phyloP scores from a whole-genome alignment of 30 jellyfish, hydroid and myxozoan genomes.

The Turritopsis rubra region DNA sequence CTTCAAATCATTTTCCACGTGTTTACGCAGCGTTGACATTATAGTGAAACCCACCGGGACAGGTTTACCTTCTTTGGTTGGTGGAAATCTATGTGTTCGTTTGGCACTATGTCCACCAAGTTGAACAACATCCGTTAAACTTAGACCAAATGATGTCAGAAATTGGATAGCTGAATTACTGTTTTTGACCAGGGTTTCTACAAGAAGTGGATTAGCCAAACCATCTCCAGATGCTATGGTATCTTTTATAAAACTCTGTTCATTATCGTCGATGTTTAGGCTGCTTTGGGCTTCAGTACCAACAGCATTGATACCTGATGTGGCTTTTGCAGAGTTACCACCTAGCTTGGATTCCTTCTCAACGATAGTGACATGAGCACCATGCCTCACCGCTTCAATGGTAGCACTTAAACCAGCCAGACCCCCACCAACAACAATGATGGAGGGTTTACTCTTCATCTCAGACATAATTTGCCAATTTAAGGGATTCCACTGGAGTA shows the following conservation, averaged over 20 bases:
- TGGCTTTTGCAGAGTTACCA: conserved; percentile 14
- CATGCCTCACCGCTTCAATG: conserved; percentile 7
- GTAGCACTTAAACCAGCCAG: conserved; percentile 19
- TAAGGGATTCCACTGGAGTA: not conserved
- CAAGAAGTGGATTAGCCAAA: not conserved
- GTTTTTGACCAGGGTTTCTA: not conserved
- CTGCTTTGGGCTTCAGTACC: conserved; percentile 1
- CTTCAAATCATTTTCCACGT: not conserved
- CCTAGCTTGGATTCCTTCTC: not conserved
- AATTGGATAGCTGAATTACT: conserved; percentile 12
- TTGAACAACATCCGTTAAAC: conserved; percentile 10
- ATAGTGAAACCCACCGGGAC: conserved; percentile 11
- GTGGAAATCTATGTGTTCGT: conserved; percentile 8
- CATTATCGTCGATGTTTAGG: not conserved
- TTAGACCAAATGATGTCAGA: conserved; percentile 14
- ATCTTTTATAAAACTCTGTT: not conserved
- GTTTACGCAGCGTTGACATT: conserved; percentile 8
- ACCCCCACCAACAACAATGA: conserved; percentile 13
- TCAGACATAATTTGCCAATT: not conserved
- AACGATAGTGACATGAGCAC: conserved; percentile 11
- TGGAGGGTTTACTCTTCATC: not conserved
- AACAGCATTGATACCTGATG: conserved; percentile 18
- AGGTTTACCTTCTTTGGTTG: conserved; percentile 16
- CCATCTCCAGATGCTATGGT: conserved; percentile 12
- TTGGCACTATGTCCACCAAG: conserved; percentile 16